Evolutionary conservation across 2,113 vertebrate genomes (phyloP).

Genomic region (Podilymbus podiceps): DNA sequence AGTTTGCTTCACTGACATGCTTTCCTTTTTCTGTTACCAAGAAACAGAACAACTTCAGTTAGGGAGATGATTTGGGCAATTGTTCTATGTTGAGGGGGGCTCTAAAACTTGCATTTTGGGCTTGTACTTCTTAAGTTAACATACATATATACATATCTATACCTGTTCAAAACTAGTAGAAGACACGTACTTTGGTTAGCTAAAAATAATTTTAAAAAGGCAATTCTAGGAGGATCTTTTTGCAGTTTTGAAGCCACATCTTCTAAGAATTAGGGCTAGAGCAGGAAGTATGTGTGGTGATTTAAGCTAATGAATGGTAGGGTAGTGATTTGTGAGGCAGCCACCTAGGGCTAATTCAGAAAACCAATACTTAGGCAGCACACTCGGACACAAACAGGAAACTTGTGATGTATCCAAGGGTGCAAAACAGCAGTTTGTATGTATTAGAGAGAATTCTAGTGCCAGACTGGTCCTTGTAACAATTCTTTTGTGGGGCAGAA

Average conservation of each 20-base stretch:
- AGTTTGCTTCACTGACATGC: not conserved
- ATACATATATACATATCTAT: no score
- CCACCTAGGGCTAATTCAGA: not conserved
- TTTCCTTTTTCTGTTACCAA: not conserved
- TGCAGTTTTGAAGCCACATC: not conserved
- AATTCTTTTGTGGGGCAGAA: not conserved
- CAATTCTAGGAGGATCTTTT: not conserved
- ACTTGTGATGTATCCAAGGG: not conserved
- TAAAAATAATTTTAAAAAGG: not conserved
- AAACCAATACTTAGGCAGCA: not conserved
- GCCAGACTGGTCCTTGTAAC: not conserved
- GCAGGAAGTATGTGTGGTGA: not conserved
- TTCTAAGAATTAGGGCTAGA: not conserved
- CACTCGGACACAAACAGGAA: not conserved
- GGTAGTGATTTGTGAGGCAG: not conserved
- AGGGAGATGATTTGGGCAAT: not conserved
- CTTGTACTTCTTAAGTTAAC: not conserved
- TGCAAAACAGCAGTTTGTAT: not conserved
- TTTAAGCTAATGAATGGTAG: not conserved
- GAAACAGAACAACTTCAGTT: not conserved
- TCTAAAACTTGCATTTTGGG: not conserved
- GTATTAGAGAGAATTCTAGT: not conserved
- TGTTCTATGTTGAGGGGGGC: fast-evolving
- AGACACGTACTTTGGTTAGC: not conserved
- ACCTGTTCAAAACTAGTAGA: not conserved